A percentile compares a stretch with the other conserved stretches of the same genome.
Evolutionary conservation across 2,888 invertebrate genomes (phyloP).

Genomic region (Mesodorylaimus sp.): DNA sequence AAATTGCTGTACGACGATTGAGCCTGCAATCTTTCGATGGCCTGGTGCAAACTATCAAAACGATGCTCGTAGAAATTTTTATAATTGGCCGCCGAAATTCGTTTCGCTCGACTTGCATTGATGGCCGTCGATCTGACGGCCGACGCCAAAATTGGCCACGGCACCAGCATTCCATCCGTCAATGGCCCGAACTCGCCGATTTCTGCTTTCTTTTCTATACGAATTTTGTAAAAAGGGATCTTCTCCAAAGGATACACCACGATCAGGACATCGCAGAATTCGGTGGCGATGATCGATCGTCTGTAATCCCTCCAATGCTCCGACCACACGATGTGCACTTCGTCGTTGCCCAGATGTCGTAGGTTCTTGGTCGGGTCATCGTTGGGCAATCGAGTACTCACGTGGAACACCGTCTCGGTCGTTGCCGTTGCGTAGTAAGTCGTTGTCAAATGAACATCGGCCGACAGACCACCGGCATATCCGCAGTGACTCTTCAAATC

Average conservation of each 20-base stretch:
- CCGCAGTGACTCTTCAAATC: constrained; percentile 85
- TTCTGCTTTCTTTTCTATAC: constrained; percentile 1
- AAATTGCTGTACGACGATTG: not conserved
- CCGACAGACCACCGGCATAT: constrained; percentile 75
- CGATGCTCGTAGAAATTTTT: not conserved
- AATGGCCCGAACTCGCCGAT: constrained; percentile 55
- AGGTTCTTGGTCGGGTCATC: constrained; percentile 26
- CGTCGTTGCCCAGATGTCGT: constrained; percentile 67
- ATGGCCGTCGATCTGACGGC: constrained; percentile 72
- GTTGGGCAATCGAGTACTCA: constrained; percentile 82
- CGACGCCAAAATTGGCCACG: constrained; percentile 53
- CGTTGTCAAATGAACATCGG: constrained; percentile 63
- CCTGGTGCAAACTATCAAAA: not conserved
- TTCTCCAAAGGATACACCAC: constrained; percentile 74
- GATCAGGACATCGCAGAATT: constrained; percentile 95
- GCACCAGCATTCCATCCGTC: constrained; percentile 71
- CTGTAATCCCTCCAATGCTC: constrained; percentile 88
- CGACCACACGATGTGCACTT: constrained; percentile 97
- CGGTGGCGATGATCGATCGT: constrained; percentile 87
- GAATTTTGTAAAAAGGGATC: constrained; percentile 44
- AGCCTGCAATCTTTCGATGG: not conserved
- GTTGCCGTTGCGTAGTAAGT: constrained; percentile 87
- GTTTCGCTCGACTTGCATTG: constrained; percentile 72
- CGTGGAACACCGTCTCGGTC: constrained; percentile 84
- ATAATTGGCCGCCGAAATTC: constrained; percentile 29